Base-by-base conservation (phyloP, 2,113 vertebrate genomes). In the Noctilio leporinus region DNA sequence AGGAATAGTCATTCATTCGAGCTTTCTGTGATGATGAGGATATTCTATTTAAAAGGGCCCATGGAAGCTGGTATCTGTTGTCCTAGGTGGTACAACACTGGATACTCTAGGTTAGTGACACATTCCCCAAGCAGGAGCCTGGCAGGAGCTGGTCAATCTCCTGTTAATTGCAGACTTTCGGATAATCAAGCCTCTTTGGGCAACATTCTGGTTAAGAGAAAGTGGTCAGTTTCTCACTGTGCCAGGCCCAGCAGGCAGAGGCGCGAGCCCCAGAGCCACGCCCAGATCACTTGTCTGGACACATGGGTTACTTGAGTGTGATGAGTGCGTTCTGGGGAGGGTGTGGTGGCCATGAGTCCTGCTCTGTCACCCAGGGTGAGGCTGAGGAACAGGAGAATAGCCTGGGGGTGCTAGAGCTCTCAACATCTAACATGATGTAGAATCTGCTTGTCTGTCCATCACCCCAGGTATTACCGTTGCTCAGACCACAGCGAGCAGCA, bases 171-270 rank as follows among this genome's bases (percentile, higher is more conserved):
- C 20, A 76, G 47, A 12, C 49, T 38, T 45, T 7, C n/a, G 17
- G 64, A 57, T n/a, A 80, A 49, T 40, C 24, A 14, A 33, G 33
- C 17, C 47, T 16, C 38, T 38, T 45, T 11, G 20, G 47, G 24
- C 45, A 30, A 45, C 78, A 5, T 76, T 51, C 59, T 17, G 22
- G 80, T 40, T 80, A 49, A 14, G 33, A 88, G 19, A 16, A 38
- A 55, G 95, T 81, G 64, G 95, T 81, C 47, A 7, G 24, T 24
- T 82, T 59, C 40, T 92, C 38, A 2, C 57, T 19, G 57, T 49
- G 59, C 26, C 70, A 76, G 47, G 28, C 19, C 30, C 15, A 4
- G 4, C 0, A 10, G 17, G 64, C 26, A 28, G 73, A 85, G 81
- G 28, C 49, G 40, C 8, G 49, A 35, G 12, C 24, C 49, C 47